Evolutionary conservation across 2,113 vertebrate species (phyloP).

Genomic region (Corythoichthys haematopterus): DNA sequence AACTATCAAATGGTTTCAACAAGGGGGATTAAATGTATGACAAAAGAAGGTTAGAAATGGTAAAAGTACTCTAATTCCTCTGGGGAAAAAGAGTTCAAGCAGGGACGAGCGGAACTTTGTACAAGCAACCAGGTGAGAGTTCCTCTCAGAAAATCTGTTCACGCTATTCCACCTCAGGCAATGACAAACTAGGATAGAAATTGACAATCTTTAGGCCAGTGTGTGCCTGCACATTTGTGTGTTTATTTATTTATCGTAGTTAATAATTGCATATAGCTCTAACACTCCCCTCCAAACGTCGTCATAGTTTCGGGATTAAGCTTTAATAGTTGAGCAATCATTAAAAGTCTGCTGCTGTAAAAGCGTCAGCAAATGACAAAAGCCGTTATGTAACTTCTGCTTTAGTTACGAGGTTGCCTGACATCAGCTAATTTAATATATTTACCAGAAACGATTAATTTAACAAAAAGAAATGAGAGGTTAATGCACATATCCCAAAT

Average conservation of each 20-base stretch:
- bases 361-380: constrained; percentile 33
- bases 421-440: not conserved
- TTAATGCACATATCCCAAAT: constrained; percentile 16
- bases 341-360: constrained; percentile 48
- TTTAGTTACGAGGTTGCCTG: constrained; percentile 31
- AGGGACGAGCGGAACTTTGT: not conserved
- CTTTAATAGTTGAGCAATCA: constrained; percentile 48
- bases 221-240: not conserved
- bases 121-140: not conserved
- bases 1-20: not conserved
- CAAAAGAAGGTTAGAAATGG: constrained; percentile 1
- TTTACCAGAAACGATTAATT: constrained; percentile 25
- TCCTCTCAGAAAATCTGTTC: constrained; percentile 14
- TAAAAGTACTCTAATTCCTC: not conserved
- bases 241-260: constrained; percentile 5
- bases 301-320: constrained; percentile 49
- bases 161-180: constrained; percentile 14
- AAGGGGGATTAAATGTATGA: not conserved
- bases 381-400: constrained; percentile 45
- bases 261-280: constrained; percentile 1
- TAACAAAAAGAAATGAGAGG: not conserved
- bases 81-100: not conserved
- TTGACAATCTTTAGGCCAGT: not conserved
- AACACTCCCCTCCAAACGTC: not conserved
- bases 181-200: constrained; percentile 3